Evolutionary conservation across 2,888 invertebrate species (phyloP).

Genomic region (Troilus luridus): DNA sequence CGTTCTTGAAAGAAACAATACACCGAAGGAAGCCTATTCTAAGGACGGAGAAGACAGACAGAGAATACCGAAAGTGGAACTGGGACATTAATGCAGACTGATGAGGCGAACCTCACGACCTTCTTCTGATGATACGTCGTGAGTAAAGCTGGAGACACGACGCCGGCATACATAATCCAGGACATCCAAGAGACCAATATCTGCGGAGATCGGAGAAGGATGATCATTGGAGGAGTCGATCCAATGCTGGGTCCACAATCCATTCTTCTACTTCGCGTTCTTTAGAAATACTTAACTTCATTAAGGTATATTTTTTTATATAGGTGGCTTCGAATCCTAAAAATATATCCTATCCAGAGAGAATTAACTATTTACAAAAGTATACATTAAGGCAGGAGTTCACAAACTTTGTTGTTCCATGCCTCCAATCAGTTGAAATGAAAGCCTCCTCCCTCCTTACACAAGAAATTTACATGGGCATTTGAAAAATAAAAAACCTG

Average conservation of each 20-base stretch:
- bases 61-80: slow-evolving; percentile 30
- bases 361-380: no score
- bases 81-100: slow-evolving; percentile 34
- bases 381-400: no score
- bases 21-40: not conserved
- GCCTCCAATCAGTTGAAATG: no score
- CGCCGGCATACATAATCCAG: slow-evolving; percentile 23
- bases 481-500: no score
- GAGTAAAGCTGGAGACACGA: not conserved
- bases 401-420: no score
- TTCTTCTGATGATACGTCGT: slow-evolving; percentile 42
- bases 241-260: not conserved
- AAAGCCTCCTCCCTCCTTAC: no score
- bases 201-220: not conserved
- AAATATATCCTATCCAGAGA: no score
- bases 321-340: not conserved
- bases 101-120: slow-evolving; percentile 47
- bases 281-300: not conserved
- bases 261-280: not conserved
- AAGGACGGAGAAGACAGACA: slow-evolving; percentile 5
- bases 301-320: not conserved
- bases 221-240: not conserved
- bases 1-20: not conserved
- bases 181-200: not conserved
- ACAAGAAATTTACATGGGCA: no score